Base-by-base conservation (phyloP, 2,888 invertebrate species). In the Oscheius onirici region DNA sequence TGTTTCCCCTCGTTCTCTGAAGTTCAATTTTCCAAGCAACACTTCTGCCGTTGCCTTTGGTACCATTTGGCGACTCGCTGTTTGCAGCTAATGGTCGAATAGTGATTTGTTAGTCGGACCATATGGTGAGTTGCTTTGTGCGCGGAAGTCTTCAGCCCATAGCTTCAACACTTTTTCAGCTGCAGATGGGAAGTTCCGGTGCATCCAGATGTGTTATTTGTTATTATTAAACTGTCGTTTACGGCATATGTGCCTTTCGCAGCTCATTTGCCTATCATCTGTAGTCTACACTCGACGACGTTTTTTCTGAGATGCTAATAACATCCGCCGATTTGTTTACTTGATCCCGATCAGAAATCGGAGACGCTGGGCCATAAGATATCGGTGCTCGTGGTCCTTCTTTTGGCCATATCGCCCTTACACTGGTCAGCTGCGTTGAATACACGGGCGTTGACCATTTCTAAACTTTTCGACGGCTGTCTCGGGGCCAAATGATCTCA, bases 161-260 rank as follows among this genome's bases (percentile, higher is more conserved):
- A 15, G 66, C 66, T 34, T 24, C 26, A 44, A 11, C 49, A 49
- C 52, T 54, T 66, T 66, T 66, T 66, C 66, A 66, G 22, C 10
- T 20, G 41, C 66, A 66, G 40, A 51, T 66, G 66, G 41, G 26
- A 8, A 17, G 49, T 66, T 66, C 66, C 66, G 66, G 66, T 66
- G 40, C 8, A 28, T 10, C 52, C 66, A 66, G 52, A 66, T 66
- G 66, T 52, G 66, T 66, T 49, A 49, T 66, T 49, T 52, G 66
- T 66, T 66, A 66, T 66, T 66, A 66, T 66, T 66, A 66, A 66
- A 66, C 66, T 49, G 54, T 46, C 49, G 49, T 28, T 61, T 46
- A 46, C 61, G 46, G 24, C 61, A 26, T 46, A n/a, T 49, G 61
- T 15, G 46, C 34, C 6, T 20, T 61, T 46, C 20, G 46, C 61